Evolutionary conservation across 2,888 invertebrate genomes (phyloP).

Genomic region (Rhogogaster chlorosoma): DNA sequence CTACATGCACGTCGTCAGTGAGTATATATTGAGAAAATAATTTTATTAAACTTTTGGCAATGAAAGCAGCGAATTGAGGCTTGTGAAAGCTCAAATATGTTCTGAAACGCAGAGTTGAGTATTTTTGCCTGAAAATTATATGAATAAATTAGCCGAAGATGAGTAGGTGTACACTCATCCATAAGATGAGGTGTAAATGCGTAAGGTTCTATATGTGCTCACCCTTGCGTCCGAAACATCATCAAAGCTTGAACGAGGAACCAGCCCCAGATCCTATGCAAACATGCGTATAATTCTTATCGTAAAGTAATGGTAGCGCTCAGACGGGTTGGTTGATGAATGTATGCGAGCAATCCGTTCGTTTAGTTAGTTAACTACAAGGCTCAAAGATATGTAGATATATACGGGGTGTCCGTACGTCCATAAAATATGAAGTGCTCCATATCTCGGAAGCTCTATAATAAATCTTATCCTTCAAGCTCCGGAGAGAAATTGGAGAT

Average conservation of each 20-base stretch:
- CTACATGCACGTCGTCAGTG: constrained; percentile 87
- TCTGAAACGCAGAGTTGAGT: background rate
- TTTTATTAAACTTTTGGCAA: background rate
- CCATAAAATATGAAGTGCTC: background rate
- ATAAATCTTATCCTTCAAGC: background rate
- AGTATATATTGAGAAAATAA: constrained; percentile 77
- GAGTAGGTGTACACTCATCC: background rate
- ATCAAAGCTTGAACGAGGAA: background rate
- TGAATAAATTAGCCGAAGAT: background rate
- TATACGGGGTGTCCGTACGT: background rate
- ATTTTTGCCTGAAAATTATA: background rate
- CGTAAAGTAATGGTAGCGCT: constrained; percentile 26
- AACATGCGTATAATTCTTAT: constrained; percentile 29
- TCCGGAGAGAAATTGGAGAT: background rate
- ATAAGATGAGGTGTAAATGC: constrained; percentile 5
- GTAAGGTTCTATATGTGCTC: constrained; percentile 6
- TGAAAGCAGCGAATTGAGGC: background rate
- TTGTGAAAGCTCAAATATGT: background rate
- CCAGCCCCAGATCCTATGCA: constrained; percentile 11
- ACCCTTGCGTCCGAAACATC: constrained; percentile 1
- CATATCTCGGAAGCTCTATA: background rate
- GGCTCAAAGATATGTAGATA: constrained; percentile 19
- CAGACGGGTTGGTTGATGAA: constrained; percentile 28
- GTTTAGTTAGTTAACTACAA: constrained; percentile 1
- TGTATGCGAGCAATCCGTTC: constrained; percentile 35